Percentiles rank a stretch among this genome's conserved stretches.
Evolutionary conservation across 2,113 vertebrate species (phyloP).

Genomic region (Collichthys lucidus): DNA sequence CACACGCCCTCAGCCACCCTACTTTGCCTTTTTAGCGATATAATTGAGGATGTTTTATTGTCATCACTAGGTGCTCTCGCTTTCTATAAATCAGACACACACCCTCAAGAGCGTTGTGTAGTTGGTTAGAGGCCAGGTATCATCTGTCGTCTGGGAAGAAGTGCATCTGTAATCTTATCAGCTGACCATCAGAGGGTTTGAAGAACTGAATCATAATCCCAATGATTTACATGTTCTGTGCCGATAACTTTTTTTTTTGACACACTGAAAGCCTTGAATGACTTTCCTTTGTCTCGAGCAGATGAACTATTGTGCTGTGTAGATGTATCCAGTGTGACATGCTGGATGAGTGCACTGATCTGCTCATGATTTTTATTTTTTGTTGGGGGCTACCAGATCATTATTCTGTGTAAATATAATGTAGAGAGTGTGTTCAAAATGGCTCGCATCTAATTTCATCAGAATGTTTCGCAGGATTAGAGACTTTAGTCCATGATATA

Average conservation of each 20-base stretch:
- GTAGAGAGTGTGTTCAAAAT: neutral
- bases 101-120: slow-evolving; percentile 35
- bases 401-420: slow-evolving; percentile 1
- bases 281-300: neutral
- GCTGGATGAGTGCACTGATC: neutral
- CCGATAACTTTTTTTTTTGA: neutral
- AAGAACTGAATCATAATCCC: neutral
- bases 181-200: neutral
- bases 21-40: neutral
- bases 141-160: slow-evolving; percentile 31
- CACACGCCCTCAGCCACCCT: neutral
- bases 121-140: slow-evolving; percentile 48
- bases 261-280: neutral
- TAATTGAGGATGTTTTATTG: slow-evolving; percentile 1
- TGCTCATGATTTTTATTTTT: neutral
- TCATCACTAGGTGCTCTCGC: slow-evolving; percentile 8
- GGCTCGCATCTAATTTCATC: neutral
- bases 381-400: neutral
- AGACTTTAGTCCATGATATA: neutral
- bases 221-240: neutral
- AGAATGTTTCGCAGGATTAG: neutral
- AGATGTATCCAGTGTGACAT: neutral
- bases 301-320: neutral
- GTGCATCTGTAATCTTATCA: neutral
- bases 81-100: slow-evolving; percentile 39